A percentile compares a stretch with the other conserved stretches of the same genome.
phyloP scores from a whole-genome alignment of 2,888 invertebrate genomes.

The Cacoxenus indagator region DNA sequence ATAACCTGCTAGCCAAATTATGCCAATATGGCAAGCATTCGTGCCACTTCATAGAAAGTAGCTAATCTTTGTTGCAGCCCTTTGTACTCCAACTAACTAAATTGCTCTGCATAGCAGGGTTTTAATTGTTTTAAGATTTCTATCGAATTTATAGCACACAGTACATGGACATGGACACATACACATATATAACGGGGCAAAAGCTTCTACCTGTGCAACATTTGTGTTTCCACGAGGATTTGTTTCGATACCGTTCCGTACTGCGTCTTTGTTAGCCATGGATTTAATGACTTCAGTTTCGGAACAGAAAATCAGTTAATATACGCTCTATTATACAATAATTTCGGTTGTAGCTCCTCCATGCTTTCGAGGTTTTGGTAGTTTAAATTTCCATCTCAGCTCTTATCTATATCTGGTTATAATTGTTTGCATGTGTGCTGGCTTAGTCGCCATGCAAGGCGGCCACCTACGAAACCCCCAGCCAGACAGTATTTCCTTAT shows the following conservation, averaged over 20 bases:
- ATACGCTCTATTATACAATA: slow-evolving; percentile 40
- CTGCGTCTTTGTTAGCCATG: too few relatives aligned
- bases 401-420: slow-evolving; percentile 21
- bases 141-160: background rate
- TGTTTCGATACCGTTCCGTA: too few relatives aligned
- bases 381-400: background rate
- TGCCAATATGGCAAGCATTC: background rate
- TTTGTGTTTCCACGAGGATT: too few relatives aligned
- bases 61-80: slow-evolving; percentile 1
- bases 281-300: too few relatives aligned
- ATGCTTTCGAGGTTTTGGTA: slow-evolving; percentile 47
- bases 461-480: slow-evolving; percentile 25
- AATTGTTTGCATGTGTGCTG: background rate
- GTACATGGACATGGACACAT: too few relatives aligned
- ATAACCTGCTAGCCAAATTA: background rate
- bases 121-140: slow-evolving; percentile 1
- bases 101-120: background rate
- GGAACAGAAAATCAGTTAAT: too few relatives aligned
- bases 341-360: slow-evolving; percentile 37
- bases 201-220: too few relatives aligned
- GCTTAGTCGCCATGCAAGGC: slow-evolving; percentile 27
- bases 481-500: slow-evolving; percentile 39
- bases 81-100: background rate
- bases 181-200: too few relatives aligned
- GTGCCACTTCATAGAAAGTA: background rate